Percentiles rank a stretch among this genome's conserved stretches.
Evolutionary conservation across 2,113 vertebrate species (phyloP).

Genomic region (Hippoglossus stenolepis): DNA sequence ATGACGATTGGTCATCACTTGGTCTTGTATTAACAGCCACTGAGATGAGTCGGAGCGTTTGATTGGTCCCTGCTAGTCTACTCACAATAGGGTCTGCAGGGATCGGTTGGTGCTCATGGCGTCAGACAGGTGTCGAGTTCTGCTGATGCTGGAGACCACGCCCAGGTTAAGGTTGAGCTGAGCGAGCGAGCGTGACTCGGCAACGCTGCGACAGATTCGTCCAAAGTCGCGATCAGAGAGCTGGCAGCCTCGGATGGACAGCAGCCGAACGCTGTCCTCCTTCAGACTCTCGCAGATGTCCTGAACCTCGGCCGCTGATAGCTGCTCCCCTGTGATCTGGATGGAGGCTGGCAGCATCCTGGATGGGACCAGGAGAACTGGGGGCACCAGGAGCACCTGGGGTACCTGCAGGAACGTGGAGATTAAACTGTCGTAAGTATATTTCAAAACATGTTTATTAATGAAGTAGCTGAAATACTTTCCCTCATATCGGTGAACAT

Average conservation of each 20-base stretch:
- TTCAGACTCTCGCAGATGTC: constrained; percentile 94
- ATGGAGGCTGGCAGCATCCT: constrained; percentile 93
- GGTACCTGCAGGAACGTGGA: background rate
- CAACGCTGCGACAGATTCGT: constrained; percentile 90
- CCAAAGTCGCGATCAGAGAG: constrained; percentile 93
- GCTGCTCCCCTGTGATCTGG: constrained; percentile 94
- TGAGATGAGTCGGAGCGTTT: too few relatives aligned
- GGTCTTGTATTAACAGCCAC: too few relatives aligned
- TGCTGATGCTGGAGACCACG: constrained; percentile 88
- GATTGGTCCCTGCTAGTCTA: constrained; percentile 44
- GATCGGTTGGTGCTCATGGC: constrained; percentile 92
- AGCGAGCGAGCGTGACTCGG: constrained; percentile 88
- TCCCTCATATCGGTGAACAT: too few relatives aligned
- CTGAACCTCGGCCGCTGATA: constrained; percentile 91
- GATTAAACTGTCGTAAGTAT: background rate
- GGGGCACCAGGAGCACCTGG: background rate
- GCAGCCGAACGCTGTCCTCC: constrained; percentile 90
- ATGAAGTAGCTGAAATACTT: too few relatives aligned
- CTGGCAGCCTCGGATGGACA: constrained; percentile 93
- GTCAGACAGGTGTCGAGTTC: constrained; percentile 91
- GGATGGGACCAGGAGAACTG: constrained; percentile 2
- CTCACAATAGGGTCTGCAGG: constrained; percentile 96
- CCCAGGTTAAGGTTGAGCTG: constrained; percentile 97
- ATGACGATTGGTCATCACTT: background rate
- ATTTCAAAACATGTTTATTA: too few relatives aligned